These are phyloP conservation scores for Sylvia borin DNA, from an alignment of 2,797 vertebrate species.

Conservation along the genomic window DNA sequence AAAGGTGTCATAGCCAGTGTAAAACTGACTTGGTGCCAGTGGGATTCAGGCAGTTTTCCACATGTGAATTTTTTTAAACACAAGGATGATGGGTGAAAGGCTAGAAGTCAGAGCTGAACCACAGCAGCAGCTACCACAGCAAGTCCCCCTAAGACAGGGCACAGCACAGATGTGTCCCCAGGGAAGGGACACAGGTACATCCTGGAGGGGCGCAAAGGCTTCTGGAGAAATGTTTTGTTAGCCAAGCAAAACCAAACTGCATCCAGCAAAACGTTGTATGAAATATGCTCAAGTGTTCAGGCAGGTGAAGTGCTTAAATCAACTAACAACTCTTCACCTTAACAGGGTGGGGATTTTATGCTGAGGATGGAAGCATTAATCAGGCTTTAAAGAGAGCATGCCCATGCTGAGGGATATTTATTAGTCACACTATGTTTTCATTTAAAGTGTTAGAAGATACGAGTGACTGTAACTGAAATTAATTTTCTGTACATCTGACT, in stretches of 20 bases:
- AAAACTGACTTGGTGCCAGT: not conserved
- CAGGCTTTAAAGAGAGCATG: slow-evolving; percentile 28
- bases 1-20: not conserved
- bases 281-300: slow-evolving; percentile 21
- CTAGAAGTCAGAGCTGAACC: not conserved
- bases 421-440: slow-evolving; percentile 47
- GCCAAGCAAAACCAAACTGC: slow-evolving; percentile 2
- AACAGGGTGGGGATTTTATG: slow-evolving; percentile 50
- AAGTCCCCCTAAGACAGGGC: fast-evolving
- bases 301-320: slow-evolving; percentile 66
- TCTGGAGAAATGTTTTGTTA: not conserved
- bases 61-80: not conserved
- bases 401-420: slow-evolving; percentile 19
- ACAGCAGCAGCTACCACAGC: not conserved
- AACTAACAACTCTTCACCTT: slow-evolving; percentile 51
- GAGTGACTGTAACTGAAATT: slow-evolving; percentile 31
- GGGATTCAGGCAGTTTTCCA: not conserved
- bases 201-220: not conserved
- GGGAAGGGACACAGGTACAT: not conserved
- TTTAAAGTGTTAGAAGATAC: slow-evolving; percentile 34
- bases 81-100: not conserved
- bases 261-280: not conserved
- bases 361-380: slow-evolving; percentile 48
- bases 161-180: not conserved
- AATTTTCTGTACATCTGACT: slow-evolving; percentile 39